These are phyloP conservation scores for Erethizon dorsatum DNA, from an alignment of 2,797 vertebrate genomes.

Conservation along the genomic window DNA sequence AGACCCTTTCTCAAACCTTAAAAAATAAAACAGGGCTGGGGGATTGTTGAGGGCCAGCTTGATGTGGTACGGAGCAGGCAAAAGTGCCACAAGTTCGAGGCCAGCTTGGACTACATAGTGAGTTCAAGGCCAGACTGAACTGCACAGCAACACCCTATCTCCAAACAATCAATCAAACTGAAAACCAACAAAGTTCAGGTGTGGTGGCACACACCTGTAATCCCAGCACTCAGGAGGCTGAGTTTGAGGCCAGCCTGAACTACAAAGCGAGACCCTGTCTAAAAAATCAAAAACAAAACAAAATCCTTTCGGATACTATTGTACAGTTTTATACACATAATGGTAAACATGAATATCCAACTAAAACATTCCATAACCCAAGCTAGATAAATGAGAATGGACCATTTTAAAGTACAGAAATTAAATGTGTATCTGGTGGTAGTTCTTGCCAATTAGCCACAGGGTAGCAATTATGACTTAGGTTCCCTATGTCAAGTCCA, in stretches of 20 bases:
- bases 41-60: not conserved
- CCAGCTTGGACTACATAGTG: not conserved
- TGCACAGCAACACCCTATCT: not conserved
- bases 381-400: not conserved
- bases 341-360: constrained; percentile 21
- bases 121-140: not conserved
- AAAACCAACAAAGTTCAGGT: too few species aligned
- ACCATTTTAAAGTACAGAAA: not conserved
- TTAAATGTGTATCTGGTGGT: not conserved
- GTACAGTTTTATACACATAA: constrained; percentile 3
- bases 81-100: not conserved
- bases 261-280: not conserved
- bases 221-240: not conserved
- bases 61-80: too few species aligned
- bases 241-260: not conserved
- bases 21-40: not conserved
- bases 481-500: not conserved
- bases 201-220: not conserved
- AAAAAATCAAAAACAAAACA: not conserved
- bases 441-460: not conserved
- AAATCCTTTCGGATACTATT: constrained; percentile 31
- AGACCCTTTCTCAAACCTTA: not conserved
- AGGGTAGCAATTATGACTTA: not conserved
- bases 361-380: constrained; percentile 6
- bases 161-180: too few species aligned